Conservation (phyloP, 2,113 vertebrate species). For the Emberiza fucata region DNA sequence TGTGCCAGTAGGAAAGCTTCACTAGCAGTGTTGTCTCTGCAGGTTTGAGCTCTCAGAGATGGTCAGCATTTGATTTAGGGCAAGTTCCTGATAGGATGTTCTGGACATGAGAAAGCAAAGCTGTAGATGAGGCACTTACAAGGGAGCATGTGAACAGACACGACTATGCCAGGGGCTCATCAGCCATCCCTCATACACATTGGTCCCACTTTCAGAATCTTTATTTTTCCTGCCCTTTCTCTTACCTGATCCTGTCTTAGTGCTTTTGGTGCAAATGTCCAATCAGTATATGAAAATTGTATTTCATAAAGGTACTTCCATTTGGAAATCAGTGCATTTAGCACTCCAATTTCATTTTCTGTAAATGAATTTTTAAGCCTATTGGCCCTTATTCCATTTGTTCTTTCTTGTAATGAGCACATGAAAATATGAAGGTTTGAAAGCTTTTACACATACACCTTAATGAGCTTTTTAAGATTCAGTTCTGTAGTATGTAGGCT, state of each 20-base stretch:
- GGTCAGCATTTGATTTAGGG: not conserved
- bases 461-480: not conserved
- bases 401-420: not conserved
- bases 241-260: conserved; percentile 61
- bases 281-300: conserved; percentile 45
- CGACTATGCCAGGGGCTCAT: not conserved
- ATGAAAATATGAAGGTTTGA: not conserved
- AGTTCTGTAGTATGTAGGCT: not conserved
- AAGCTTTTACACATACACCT: conserved; percentile 10
- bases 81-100: not conserved
- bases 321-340: conserved; percentile 25
- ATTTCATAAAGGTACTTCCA: conserved; percentile 58
- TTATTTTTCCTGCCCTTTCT: conserved; percentile 63
- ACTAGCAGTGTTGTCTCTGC: not conserved
- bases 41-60: not conserved
- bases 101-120: not conserved
- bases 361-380: not conserved
- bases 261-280: conserved; percentile 46
- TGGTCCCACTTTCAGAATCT: conserved; percentile 41
- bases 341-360: not conserved
- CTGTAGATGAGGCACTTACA: not conserved
- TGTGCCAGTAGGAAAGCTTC: not conserved
- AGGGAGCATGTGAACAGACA: not conserved
- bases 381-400: conserved; percentile 5
- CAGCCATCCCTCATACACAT: conserved; percentile 1